Evolutionary conservation across 2,888 invertebrate species (phyloP).

Genomic region (Diarsia dahlii): DNA sequence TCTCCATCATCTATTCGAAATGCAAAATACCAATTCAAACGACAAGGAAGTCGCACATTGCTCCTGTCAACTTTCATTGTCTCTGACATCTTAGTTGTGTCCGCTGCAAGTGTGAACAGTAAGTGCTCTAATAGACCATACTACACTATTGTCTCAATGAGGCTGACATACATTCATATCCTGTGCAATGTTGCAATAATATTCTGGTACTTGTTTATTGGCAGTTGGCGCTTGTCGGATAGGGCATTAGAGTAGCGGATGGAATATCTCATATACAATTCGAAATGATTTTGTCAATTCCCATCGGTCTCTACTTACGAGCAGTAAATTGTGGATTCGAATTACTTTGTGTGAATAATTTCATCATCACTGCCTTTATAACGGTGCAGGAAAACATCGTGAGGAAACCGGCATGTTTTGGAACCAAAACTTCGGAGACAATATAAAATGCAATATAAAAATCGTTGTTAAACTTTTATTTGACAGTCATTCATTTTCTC

Average conservation of each 20-base stretch:
- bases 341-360: no score
- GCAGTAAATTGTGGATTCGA: no score
- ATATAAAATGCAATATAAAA: background rate
- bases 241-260: background rate
- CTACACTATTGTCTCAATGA: slow-evolving; percentile 48
- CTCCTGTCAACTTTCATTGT: slow-evolving; percentile 14
- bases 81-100: slow-evolving; percentile 15
- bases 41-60: slow-evolving; percentile 24
- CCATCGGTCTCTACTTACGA: no score
- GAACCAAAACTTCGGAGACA: no score
- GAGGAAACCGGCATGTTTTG: no score
- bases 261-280: no score
- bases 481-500: background rate
- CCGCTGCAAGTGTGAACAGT: slow-evolving; percentile 22
- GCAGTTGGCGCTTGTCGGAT: background rate
- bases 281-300: no score
- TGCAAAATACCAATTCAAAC: slow-evolving; percentile 9
- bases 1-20: slow-evolving; percentile 1
- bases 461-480: background rate
- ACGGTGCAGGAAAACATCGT: no score
- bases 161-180: slow-evolving; percentile 47
- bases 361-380: no score
- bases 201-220: background rate
- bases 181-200: slow-evolving; percentile 45
- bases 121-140: slow-evolving; percentile 32